Conservation (phyloP, 2,797 vertebrate species). For the Onychomys torridus region DNA sequence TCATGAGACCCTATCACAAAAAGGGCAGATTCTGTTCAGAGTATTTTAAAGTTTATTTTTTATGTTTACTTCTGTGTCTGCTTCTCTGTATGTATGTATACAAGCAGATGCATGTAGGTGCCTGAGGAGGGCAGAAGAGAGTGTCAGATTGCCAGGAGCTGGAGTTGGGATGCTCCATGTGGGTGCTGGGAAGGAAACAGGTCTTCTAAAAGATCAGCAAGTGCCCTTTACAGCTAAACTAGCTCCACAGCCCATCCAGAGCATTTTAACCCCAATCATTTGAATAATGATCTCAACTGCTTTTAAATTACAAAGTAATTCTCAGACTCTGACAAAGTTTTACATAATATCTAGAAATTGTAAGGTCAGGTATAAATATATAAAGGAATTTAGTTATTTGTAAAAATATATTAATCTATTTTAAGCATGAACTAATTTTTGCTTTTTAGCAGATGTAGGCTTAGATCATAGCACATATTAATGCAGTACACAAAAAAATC, state of each 20-base stretch:
- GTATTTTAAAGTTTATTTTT: not conserved
- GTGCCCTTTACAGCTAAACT: no score
- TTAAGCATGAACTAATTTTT: not conserved
- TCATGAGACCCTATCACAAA: not conserved
- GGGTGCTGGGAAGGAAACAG: not conserved
- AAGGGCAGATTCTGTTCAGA: not conserved
- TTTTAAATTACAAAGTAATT: slow-evolving; percentile 23
- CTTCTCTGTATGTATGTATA: not conserved
- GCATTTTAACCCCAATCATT: not conserved
- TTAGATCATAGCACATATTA: not conserved
- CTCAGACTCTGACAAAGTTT: not conserved
- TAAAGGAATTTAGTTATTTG: not conserved
- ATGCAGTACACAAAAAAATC: not conserved
- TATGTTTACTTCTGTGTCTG: not conserved
- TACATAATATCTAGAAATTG: not conserved
- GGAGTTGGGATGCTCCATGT: not conserved
- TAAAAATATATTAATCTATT: not conserved
- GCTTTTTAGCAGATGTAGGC: not conserved
- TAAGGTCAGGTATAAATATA: not conserved
- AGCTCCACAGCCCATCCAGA: not conserved
- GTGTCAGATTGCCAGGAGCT: not conserved
- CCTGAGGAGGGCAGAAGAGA: not conserved
- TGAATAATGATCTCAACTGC: not conserved
- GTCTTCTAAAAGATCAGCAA: not conserved
- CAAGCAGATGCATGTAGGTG: not conserved